Evolutionary conservation across 2,797 vertebrate genomes (phyloP).

Genomic region (Cheirogaleus major): DNA sequence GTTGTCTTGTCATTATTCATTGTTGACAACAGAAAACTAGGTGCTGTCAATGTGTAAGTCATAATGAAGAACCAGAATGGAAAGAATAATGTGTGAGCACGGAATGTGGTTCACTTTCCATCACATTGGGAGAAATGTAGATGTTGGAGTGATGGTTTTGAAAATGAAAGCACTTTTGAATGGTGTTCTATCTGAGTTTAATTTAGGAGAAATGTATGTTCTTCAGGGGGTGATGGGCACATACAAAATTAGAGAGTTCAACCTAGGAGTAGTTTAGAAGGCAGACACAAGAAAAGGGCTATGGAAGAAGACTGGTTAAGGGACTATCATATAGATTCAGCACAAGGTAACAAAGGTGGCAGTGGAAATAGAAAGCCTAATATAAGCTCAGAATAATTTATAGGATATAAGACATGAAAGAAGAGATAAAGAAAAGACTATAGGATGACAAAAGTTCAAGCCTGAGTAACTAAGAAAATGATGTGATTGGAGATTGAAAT

Average conservation of each 20-base stretch:
- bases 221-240: neutral
- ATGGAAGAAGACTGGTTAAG: neutral
- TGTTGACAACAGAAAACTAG: neutral
- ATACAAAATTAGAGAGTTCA: neutral
- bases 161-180: neutral
- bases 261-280: neutral
- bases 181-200: neutral
- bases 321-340: neutral
- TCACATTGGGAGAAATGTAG: neutral
- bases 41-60: neutral
- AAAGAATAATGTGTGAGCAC: neutral
- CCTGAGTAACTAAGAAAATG: conserved; percentile 2
- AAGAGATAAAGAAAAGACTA: neutral
- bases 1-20: neutral
- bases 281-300: neutral
- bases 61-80: neutral
- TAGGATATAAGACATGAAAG: neutral
- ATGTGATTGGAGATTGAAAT: neutral
- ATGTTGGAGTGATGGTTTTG: neutral
- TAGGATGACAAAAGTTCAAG: neutral
- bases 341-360: neutral
- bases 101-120: neutral
- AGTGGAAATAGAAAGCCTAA: neutral
- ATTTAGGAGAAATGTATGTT: neutral
- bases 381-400: conserved; percentile 15